phyloP scores from a whole-genome alignment of 2,797 vertebrate genomes.

The Notolabrus celidotus region DNA sequence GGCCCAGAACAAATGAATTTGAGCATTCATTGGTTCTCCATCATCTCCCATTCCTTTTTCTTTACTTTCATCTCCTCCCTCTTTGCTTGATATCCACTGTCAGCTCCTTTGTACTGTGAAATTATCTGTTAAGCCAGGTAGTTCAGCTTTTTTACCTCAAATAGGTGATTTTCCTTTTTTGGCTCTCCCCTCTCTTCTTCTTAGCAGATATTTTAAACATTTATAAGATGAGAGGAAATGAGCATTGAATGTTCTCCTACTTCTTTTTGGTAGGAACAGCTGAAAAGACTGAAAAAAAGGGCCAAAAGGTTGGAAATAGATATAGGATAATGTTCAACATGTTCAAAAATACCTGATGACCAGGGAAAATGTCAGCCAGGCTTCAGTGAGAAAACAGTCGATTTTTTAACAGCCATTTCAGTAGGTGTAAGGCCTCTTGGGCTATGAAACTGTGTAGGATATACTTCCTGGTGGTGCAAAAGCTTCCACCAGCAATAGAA shows the following conservation, averaged over 20 bases:
- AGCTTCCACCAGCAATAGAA: too few species aligned
- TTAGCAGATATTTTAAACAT: not conserved
- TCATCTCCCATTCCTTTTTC: conserved; percentile 41
- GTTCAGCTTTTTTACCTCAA: not conserved
- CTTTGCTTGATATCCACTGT: conserved; percentile 38
- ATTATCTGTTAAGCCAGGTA: conserved; percentile 6
- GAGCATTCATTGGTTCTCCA: conserved; percentile 49
- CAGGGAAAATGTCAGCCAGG: too few species aligned
- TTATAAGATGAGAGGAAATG: not conserved
- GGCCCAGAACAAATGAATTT: conserved; percentile 67
- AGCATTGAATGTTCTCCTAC: too few species aligned
- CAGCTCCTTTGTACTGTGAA: conserved; percentile 62
- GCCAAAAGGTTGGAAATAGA: too few species aligned
- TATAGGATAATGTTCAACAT: too few species aligned
- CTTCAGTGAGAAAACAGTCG: too few species aligned
- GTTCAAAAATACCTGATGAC: too few species aligned
- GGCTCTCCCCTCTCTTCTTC: not conserved
- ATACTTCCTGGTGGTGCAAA: too few species aligned
- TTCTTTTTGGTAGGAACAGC: not conserved
- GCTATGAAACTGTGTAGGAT: too few species aligned
- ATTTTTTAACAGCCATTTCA: too few species aligned
- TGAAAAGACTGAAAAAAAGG: too few species aligned
- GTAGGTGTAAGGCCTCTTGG: too few species aligned
- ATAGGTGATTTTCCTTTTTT: conserved; percentile 1
- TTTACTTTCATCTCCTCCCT: conserved; percentile 38